These are phyloP conservation scores for Apotomis capreana DNA, from an alignment of 2,888 invertebrate species.

Conservation along the genomic window DNA sequence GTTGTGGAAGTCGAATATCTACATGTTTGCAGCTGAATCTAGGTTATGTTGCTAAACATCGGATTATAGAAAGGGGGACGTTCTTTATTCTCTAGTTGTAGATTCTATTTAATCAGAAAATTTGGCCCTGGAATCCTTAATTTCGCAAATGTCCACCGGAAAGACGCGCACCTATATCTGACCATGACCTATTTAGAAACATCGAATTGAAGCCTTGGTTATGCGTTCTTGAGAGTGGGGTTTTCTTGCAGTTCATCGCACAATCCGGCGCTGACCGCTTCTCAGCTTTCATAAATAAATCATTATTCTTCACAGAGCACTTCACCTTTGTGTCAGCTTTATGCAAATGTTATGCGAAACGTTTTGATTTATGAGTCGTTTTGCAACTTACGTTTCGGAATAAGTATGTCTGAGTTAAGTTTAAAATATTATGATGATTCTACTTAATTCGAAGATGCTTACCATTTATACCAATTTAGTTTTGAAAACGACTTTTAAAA, in stretches of 20 bases:
- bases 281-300: constrained; percentile 21
- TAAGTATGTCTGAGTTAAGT: neutral
- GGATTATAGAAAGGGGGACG: too few species aligned
- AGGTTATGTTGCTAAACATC: too few species aligned
- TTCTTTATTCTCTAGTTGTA: too few species aligned
- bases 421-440: neutral
- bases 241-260: neutral
- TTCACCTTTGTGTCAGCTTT: constrained; percentile 6
- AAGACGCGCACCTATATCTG: too few species aligned
- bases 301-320: constrained; percentile 12
- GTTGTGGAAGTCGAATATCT: too few species aligned
- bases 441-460: neutral
- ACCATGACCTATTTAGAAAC: too few species aligned
- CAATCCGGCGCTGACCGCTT: neutral
- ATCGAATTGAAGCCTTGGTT: too few species aligned
- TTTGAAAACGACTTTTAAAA: neutral
- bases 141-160: too few species aligned
- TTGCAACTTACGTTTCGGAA: neutral
- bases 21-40: too few species aligned
- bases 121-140: too few species aligned
- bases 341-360: constrained; percentile 7
- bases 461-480: neutral
- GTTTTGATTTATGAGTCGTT: neutral
- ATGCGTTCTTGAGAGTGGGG: too few species aligned
- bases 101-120: too few species aligned